Evolutionary conservation across 2,797 vertebrate genomes (phyloP), one percentile per base, ranked within the genome.

Genomic region (Synanceia verrucosa): DNA sequence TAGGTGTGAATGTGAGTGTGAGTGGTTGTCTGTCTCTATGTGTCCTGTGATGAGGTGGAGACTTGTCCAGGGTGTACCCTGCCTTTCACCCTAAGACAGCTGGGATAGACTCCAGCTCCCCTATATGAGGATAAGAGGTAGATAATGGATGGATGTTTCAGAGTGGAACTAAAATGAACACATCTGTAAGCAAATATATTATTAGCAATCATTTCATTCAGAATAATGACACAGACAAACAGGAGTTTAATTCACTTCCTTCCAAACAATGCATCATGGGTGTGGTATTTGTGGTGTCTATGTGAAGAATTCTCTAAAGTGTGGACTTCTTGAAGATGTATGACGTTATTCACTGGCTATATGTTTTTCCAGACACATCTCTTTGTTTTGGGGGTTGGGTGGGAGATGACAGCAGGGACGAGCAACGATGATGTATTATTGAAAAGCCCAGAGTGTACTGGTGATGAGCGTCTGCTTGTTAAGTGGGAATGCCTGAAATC

Each of bases 361-460:
- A 16, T 37, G 43, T 68, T 76, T 83, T 48, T 79, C 51, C 52
- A 28, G 26, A 78, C 62, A 18, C n/a, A 2, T 65, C 34, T 39
- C 21, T 82, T 85, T 86, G 79, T 84, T 88, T 86, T 73, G 59
- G 53, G 58, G 82, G 70, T 34, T 26, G 60, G 48, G 33, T 2
- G 70, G 63, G 78, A 37, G 73, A 53, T 9, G 73, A 41, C 65
- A 66, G 73, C 52, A 23, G 70, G 60, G 76, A 85, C 2, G 46
- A 78, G 78, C 62, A 61, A 62, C 73, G 79, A 84, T n/a, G 21
- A 85, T 92, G 70, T 68, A 92, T 92, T 89, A 91, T 92, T 91
- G 77, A 92, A 86, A 86, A 78, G 85, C 68, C 61, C 29, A 1
- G 73, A 86, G 86, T 81, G 76, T 83, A 84, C 52, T 19, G 26